phyloP scores from a whole-genome alignment of 2,797 vertebrate genomes.

The Gymnoscopelus braueri region DNA sequence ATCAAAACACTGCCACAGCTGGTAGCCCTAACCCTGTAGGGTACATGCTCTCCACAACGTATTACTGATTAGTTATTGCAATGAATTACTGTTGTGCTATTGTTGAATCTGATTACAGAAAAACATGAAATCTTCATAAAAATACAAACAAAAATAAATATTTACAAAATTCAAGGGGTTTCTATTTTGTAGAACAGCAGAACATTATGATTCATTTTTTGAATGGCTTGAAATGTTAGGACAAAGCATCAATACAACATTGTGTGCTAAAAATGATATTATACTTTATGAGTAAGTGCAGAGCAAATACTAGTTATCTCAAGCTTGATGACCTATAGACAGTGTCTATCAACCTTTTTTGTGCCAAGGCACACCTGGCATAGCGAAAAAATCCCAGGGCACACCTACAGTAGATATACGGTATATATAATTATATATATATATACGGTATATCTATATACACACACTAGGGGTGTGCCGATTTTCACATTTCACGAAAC shows the following conservation, averaged over 20 bases:
- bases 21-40: background rate
- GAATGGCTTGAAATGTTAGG: background rate
- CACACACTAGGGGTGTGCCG: no score
- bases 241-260: background rate
- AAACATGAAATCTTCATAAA: background rate
- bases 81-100: background rate
- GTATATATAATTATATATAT: no score
- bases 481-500: no score
- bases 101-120: background rate
- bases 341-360: no score
- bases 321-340: no score
- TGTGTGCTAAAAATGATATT: background rate
- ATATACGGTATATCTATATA: no score
- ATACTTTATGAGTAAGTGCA: background rate
- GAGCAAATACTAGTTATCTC: background rate
- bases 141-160: background rate
- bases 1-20: constrained; percentile 15
- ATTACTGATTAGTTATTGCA: background rate
- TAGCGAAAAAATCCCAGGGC: no score
- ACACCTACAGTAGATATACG: no score
- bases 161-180: background rate
- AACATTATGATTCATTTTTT: background rate
- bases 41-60: no score
- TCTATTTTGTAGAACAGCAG: no score
- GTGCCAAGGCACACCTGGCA: no score